A percentile compares a stretch with the other conserved stretches of the same genome.
These are phyloP conservation scores for Hozukius guyotensis DNA, from an alignment of 2,797 vertebrate species.

Conservation along the genomic window DNA sequence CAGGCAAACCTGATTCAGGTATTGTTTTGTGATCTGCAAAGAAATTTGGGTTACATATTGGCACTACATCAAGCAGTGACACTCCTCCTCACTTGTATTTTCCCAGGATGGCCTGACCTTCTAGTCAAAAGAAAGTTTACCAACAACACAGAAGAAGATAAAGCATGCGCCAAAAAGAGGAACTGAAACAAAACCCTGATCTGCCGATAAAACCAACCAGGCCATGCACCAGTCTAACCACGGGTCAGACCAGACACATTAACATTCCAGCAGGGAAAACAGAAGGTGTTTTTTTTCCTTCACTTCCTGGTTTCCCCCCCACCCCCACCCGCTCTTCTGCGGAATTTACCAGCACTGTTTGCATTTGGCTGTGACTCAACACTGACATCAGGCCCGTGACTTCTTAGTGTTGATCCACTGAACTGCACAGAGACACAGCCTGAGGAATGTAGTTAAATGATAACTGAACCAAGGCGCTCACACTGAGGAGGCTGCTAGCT, in stretches of 20 bases:
- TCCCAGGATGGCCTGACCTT: not conserved
- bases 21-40: not conserved
- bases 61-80: not conserved
- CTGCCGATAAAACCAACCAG: not conserved
- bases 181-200: not conserved
- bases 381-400: constrained; percentile 31
- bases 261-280: constrained; percentile 72
- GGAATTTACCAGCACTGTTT: constrained; percentile 68
- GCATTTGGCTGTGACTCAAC: constrained; percentile 48
- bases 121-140: not conserved
- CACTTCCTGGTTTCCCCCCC: constrained; percentile 51
- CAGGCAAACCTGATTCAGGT: not conserved
- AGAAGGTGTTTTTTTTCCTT: constrained; percentile 53
- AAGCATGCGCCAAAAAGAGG: not conserved
- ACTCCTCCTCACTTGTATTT: not conserved
- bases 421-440: constrained; percentile 10
- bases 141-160: not conserved
- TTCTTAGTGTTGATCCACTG: constrained; percentile 9
- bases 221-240: constrained; percentile 3
- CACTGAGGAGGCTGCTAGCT: not conserved
- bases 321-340: not conserved
- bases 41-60: not conserved
- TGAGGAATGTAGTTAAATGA: not conserved
- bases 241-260: constrained; percentile 60
- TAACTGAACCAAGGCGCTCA: not conserved